A percentile compares a stretch with the other conserved stretches of the same genome.
phyloP scores from a whole-genome alignment of 2,797 vertebrate species.

The Mionectes olivaceus region DNA sequence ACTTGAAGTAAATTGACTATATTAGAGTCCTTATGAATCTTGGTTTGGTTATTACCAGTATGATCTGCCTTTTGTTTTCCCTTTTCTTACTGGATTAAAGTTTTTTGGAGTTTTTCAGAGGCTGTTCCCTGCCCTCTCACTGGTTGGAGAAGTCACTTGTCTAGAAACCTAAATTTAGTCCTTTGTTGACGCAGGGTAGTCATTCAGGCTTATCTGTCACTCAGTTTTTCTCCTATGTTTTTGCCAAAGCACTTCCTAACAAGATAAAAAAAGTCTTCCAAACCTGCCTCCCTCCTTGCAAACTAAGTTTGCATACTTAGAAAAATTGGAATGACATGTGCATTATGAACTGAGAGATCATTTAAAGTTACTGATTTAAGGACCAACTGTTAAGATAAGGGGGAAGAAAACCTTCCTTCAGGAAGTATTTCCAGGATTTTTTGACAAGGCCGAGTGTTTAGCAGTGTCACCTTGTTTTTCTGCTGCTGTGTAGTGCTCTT shows the following conservation, averaged over 20 bases:
- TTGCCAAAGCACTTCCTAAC: constrained; percentile 10
- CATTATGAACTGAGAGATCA: neutral
- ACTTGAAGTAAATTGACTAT: neutral
- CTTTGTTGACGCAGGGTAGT: neutral
- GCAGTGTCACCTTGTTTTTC: neutral
- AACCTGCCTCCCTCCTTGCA: neutral
- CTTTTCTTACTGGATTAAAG: neutral
- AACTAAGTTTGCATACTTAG: neutral
- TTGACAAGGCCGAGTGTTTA: neutral
- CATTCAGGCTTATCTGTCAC: constrained; percentile 11
- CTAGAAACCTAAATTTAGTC: neutral
- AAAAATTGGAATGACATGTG: neutral
- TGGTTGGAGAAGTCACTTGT: neutral
- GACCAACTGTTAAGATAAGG: neutral
- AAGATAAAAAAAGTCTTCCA: neutral
- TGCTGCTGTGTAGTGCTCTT: neutral
- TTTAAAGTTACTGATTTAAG: neutral
- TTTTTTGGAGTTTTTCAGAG: neutral
- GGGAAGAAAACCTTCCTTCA: fast-evolving
- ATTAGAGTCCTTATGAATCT: neutral
- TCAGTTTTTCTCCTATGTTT: neutral
- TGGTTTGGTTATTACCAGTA: neutral
- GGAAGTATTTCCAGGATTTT: neutral
- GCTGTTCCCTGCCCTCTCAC: neutral
- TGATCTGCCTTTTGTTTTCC: neutral